Conservation (phyloP, 2,113 vertebrate species). For the Oriolus oriolus region DNA sequence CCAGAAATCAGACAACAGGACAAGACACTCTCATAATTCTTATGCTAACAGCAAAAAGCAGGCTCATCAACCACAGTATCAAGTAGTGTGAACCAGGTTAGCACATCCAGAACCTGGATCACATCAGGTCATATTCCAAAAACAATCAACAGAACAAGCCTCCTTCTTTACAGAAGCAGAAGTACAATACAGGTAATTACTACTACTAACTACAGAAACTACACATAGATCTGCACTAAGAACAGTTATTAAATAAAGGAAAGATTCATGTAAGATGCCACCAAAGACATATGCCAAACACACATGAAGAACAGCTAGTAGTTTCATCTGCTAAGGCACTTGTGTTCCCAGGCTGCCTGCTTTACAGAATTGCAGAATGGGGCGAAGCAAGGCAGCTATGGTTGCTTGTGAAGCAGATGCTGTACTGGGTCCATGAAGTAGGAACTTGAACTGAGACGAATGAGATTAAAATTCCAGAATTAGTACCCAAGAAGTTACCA, state of each 20-base stretch:
- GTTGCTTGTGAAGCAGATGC: neutral
- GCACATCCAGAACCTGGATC: neutral
- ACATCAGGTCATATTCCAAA: neutral
- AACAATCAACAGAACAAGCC: neutral
- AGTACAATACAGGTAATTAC: neutral
- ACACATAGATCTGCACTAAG: neutral
- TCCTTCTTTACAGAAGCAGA: neutral
- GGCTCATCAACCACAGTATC: neutral
- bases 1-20: neutral
- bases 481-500: neutral
- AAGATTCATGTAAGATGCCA: neutral
- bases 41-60: neutral
- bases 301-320: neutral
- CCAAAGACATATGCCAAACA: neutral
- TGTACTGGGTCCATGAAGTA: neutral
- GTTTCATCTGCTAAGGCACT: slow-evolving; percentile 20
- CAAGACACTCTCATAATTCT: neutral
- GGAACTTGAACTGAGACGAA: neutral
- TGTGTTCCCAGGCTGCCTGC: neutral
- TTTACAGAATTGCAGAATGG: neutral
- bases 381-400: neutral
- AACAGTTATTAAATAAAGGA: neutral
- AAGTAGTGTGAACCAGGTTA: neutral
- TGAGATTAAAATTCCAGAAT: neutral
- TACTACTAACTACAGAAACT: neutral